phyloP scores from a whole-genome alignment of 2,797 vertebrate species.

The Cyprinella venusta region DNA sequence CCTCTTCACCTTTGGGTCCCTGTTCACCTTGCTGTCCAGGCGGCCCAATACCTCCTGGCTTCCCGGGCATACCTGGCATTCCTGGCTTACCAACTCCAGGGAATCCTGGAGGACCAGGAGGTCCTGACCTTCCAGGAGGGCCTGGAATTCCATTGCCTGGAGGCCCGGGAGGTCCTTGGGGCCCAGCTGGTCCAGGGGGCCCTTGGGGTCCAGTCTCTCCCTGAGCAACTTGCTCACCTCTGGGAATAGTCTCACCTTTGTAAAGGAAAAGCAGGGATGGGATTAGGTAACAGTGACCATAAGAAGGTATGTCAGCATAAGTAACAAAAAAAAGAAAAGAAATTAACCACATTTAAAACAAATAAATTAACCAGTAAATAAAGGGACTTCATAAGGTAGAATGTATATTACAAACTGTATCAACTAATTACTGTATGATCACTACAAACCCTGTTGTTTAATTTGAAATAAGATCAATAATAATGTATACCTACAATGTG shows the following conservation, averaged over 20 bases:
- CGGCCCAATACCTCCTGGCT: conserved; percentile 87
- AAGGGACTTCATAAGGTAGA: not conserved
- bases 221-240: conserved; percentile 78
- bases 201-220: conserved; percentile 75
- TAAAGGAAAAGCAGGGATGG: conserved; percentile 19
- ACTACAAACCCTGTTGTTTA: not conserved
- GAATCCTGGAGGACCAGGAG: conserved; percentile 82
- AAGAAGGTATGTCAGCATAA: not conserved
- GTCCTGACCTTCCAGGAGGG: conserved; percentile 86
- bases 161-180: conserved; percentile 78
- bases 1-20: conserved; percentile 86
- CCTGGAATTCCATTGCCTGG: conserved; percentile 88
- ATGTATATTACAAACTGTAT: not conserved
- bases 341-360: not conserved
- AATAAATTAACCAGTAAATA: not conserved
- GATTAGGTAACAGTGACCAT: not conserved
- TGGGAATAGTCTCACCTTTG: conserved; percentile 77
- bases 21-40: conserved; percentile 88
- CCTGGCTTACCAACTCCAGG: conserved; percentile 92
- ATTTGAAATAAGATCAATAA: too few species aligned
- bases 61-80: conserved; percentile 91
- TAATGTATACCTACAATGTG: not conserved
- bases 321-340: not conserved
- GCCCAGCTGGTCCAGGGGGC: conserved; percentile 82
- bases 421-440: not conserved